A percentile compares a stretch with the other conserved stretches of the same genome.
phyloP scores from a whole-genome alignment of 2,113 vertebrate genomes.

The Plectropomus leopardus region DNA sequence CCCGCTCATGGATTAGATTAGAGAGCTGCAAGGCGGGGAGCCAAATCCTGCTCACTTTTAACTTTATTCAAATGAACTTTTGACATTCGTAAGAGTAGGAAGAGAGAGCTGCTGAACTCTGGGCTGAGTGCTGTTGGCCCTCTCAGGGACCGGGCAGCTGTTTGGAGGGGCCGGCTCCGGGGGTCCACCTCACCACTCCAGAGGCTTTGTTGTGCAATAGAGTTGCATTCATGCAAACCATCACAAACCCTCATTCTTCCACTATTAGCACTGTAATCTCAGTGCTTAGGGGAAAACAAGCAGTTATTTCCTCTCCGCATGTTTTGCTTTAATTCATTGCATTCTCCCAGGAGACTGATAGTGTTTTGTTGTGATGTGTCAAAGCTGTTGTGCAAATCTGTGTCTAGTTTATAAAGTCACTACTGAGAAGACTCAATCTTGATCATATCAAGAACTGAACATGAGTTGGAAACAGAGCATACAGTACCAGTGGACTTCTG shows the following conservation, averaged over 20 bases:
- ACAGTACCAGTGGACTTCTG: background rate
- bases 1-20: slow-evolving; percentile 63
- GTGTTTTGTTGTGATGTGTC: slow-evolving; percentile 48
- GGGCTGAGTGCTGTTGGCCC: slow-evolving; percentile 39
- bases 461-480: background rate
- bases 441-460: slow-evolving; percentile 14
- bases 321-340: slow-evolving; percentile 49
- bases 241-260: slow-evolving; percentile 48
- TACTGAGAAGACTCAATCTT: slow-evolving; percentile 36
- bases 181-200: slow-evolving; percentile 36
- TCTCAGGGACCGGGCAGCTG: slow-evolving; percentile 62
- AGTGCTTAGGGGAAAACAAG: slow-evolving; percentile 53
- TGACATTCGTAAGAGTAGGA: slow-evolving; percentile 50
- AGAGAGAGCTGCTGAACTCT: slow-evolving; percentile 48
- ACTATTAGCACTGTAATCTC: slow-evolving; percentile 50
- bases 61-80: slow-evolving; percentile 76
- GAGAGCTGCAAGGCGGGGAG: slow-evolving; percentile 32
- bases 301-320: slow-evolving; percentile 56
- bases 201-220: slow-evolving; percentile 67
- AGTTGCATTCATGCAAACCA: slow-evolving; percentile 45
- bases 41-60: slow-evolving; percentile 66
- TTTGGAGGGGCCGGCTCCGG: slow-evolving; percentile 45
- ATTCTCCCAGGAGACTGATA: slow-evolving; percentile 37
- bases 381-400: slow-evolving; percentile 51
- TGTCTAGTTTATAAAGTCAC: slow-evolving; percentile 38